Evolutionary conservation across 2,113 vertebrate species (phyloP), one percentile per base, ranked within the genome.

Genomic region (Asarcornis scutulata): DNA sequence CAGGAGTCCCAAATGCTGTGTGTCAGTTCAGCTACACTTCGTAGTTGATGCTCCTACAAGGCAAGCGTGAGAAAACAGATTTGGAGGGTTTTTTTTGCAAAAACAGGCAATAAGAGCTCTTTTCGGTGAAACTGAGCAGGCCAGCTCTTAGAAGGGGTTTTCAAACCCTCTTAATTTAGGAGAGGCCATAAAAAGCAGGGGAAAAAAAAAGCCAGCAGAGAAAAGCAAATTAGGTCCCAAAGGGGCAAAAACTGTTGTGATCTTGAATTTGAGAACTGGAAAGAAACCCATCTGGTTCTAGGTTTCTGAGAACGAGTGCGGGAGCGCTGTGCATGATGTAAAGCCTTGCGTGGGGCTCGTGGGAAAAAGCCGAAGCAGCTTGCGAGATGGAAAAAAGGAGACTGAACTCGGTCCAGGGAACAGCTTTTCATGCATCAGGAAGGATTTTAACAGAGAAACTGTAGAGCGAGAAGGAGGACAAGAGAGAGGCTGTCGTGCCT

Each of bases 171-270:
- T 44, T 36, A 38, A 60, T 73, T 86, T 79, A 58, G 64, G n/a
- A 79, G 84, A 82, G 36, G 64, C 86, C 20, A 7, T 97, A 94
- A 93, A 97, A 91, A 88, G 48, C 52, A 62, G 68, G 53, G n/a
- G 76, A 38, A 46, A 46, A 46, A 48, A 79, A 78, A 91, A 89
- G 31, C 26, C 69, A 88, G 46, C 18, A 52, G 46, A 84, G 56
- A 38, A 81, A 73, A 91, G 62, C 62, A 87, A 93, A 87, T 85
- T 63, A 46, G 26, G 23, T 59, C 78, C 67, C 2, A 0, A 83
- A 71, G 25, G 18, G 42, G 31, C 17, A 36, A 16, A 2, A 3
- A 36, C 11, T 36, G n/a, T 68, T 73, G 80, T 60, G 72, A 63
- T 91, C 69, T 79, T 79, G 77, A 81, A 17, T 58, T 72, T 74